These are phyloP conservation scores for Neocrepidodera transversa DNA, from an alignment of 2,888 invertebrate species.

Conservation along the genomic window DNA sequence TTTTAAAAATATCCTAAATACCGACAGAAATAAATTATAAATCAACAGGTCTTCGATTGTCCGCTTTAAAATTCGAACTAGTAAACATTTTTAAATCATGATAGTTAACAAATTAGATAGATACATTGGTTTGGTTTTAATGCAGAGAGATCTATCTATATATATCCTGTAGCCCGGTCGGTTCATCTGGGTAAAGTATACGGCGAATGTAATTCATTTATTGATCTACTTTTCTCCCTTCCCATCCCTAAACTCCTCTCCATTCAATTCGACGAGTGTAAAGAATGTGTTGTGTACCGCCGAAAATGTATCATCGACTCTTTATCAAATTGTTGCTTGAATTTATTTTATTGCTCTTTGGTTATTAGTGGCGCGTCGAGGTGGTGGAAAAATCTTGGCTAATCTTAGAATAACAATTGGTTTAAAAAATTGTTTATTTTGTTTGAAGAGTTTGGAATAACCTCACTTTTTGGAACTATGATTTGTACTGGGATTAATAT, in stretches of 20 bases:
- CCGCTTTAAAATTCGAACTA: too few relatives aligned
- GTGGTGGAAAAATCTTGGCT: background rate
- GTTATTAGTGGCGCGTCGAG: background rate
- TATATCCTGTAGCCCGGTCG: too few relatives aligned
- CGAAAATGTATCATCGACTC: conserved; percentile 10
- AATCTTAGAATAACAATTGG: too few relatives aligned
- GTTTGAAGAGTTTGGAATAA: conserved; percentile 31
- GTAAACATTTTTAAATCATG: too few relatives aligned
- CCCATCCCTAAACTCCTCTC: conserved; percentile 37
- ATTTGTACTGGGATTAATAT: background rate
- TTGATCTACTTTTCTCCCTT: conserved; percentile 59
- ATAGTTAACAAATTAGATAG: too few relatives aligned
- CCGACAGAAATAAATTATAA: too few relatives aligned
- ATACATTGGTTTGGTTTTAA: too few relatives aligned
- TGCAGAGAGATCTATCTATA: too few relatives aligned
- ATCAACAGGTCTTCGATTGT: too few relatives aligned
- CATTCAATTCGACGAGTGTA: conserved; percentile 5
- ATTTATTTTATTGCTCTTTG: background rate
- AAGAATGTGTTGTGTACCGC: conserved; percentile 23
- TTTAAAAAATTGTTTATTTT: too few relatives aligned
- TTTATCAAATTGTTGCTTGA: background rate
- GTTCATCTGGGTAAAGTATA: conserved; percentile 54
- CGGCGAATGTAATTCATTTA: conserved; percentile 61
- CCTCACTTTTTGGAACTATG: conserved; percentile 36
- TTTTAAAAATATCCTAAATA: too few relatives aligned